Evolutionary conservation across 2,888 invertebrate species (phyloP).

Genomic region (Napeogenes inachia): DNA sequence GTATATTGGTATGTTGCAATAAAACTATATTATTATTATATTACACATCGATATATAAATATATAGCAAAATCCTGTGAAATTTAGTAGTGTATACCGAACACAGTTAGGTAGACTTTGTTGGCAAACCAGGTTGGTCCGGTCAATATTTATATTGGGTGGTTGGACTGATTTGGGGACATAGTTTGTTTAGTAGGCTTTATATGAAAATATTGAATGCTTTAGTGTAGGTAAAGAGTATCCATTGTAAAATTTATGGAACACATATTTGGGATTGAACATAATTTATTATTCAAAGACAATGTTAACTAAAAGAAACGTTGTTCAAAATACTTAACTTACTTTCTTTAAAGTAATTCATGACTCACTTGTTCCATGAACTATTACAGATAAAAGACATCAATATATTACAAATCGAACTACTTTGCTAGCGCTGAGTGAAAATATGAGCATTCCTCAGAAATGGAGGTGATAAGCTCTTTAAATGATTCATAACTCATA

Average conservation of each 20-base stretch:
- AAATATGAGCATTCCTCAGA: constrained; percentile 23
- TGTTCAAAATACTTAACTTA: background rate
- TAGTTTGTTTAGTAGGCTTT: background rate
- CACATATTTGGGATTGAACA: too few species aligned
- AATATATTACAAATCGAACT: constrained; percentile 14
- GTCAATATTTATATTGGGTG: constrained; percentile 31
- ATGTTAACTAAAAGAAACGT: too few species aligned
- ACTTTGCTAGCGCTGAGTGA: constrained; percentile 25
- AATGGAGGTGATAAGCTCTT: constrained; percentile 1
- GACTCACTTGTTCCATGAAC: background rate
- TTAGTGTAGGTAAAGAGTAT: background rate
- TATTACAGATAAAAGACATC: background rate
- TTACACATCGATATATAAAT: too few species aligned
- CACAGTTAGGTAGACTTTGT: background rate
- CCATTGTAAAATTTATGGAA: background rate
- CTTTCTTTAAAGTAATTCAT: constrained; percentile 1
- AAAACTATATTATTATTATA: too few species aligned
- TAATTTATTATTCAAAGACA: too few species aligned
- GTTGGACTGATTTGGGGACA: constrained; percentile 1
- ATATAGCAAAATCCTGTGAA: too few species aligned
- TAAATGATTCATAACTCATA: constrained; percentile 3
- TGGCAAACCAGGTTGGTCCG: constrained; percentile 16
- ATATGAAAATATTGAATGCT: constrained; percentile 7
- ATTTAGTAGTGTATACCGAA: background rate
- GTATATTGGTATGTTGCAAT: too few species aligned